Evolutionary conservation across 2,113 vertebrate species (phyloP).

Genomic region (Bufo gargarizans): DNA sequence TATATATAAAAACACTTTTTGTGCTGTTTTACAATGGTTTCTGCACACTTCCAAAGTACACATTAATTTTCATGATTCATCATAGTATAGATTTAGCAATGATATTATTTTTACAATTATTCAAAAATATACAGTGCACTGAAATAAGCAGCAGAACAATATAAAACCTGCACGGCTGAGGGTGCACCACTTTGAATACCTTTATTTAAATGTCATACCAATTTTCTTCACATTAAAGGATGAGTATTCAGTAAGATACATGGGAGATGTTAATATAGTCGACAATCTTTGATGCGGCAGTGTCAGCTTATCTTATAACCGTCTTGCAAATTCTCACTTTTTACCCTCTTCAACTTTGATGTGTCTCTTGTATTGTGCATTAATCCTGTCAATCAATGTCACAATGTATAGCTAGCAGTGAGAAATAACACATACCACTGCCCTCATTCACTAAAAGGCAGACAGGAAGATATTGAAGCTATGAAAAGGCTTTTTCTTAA

Average conservation of each 20-base stretch:
- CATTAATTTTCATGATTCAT: not conserved
- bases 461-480: not conserved
- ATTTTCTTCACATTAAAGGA: not conserved
- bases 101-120: not conserved
- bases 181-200: not conserved
- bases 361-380: not conserved
- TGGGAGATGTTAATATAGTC: constrained; percentile 35
- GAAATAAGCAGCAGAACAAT: not conserved
- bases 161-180: not conserved
- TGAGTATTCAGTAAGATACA: not conserved
- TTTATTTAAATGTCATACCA: constrained; percentile 21
- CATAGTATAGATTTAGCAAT: not conserved
- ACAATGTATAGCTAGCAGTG: constrained; percentile 9
- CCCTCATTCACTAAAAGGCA: constrained; percentile 39
- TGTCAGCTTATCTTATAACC: constrained; percentile 31
- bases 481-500: constrained; percentile 34
- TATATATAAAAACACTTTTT: not conserved
- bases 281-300: constrained; percentile 26
- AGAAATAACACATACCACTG: constrained; percentile 18
- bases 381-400: constrained; percentile 41
- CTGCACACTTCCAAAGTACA: not conserved
- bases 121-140: not conserved
- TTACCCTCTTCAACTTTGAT: not conserved
- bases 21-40: not conserved
- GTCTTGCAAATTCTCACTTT: constrained; percentile 34